These are phyloP conservation scores for Fulmarus glacialis DNA, from an alignment of 2,113 vertebrate species.

Conservation along the genomic window DNA sequence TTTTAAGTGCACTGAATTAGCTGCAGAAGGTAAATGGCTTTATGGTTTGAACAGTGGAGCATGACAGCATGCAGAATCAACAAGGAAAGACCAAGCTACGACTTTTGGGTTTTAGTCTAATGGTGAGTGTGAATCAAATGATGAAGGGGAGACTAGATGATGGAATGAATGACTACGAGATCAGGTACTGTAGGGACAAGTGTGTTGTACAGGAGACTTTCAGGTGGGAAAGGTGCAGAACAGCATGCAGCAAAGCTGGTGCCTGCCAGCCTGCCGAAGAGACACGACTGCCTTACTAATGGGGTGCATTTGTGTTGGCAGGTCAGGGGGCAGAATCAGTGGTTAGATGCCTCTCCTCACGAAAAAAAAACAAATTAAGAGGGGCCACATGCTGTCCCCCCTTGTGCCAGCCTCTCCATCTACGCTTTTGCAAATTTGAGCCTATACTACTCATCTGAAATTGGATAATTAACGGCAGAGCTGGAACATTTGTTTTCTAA, in stretches of 20 bases:
- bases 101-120: not conserved
- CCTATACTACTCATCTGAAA: not conserved
- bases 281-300: rapidly evolving
- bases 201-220: not conserved
- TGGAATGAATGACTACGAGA: not conserved
- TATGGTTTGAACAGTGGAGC: not conserved
- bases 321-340: not conserved
- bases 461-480: not conserved
- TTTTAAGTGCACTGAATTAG: not conserved
- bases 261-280: not conserved
- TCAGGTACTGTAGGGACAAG: not conserved
- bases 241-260: not conserved
- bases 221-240: not conserved
- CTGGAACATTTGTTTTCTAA: not conserved
- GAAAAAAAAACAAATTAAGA: not conserved
- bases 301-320: not conserved
- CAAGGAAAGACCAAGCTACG: not conserved
- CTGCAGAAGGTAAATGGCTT: not conserved
- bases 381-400: not conserved
- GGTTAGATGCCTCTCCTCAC: not conserved
- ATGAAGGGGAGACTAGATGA: not conserved
- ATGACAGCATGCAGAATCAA: not conserved
- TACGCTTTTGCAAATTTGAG: not conserved
- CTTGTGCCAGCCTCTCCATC: not conserved
- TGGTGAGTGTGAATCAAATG: not conserved